A percentile compares a stretch with the other conserved stretches of the same genome.
Conservation (phyloP, 2,113 vertebrate species). For the Psittacula cyanocephala region DNA sequence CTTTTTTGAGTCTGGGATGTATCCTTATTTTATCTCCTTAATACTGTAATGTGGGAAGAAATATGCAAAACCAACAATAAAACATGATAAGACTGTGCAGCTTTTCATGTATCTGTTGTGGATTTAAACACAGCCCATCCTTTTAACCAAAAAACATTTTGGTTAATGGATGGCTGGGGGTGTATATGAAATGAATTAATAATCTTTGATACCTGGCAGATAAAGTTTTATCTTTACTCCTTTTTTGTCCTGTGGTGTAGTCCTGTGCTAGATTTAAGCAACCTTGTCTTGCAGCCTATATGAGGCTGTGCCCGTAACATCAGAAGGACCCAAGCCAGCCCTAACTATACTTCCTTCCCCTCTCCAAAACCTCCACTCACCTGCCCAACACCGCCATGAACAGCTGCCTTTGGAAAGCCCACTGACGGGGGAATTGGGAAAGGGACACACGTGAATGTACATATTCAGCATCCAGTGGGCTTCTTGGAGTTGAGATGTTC, state of each 20-base stretch:
- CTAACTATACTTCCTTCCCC: not conserved
- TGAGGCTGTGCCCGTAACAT: rapidly evolving
- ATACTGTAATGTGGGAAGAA: not conserved
- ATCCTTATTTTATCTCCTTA: not conserved
- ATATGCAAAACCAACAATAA: not conserved
- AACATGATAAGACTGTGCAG: not conserved
- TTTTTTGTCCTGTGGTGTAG: not conserved
- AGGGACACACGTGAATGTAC: not conserved
- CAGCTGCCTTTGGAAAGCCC: not conserved
- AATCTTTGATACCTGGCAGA: not conserved
- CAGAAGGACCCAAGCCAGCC: not conserved
- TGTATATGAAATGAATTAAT: not conserved
- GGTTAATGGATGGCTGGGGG: not conserved
- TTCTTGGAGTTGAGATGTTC: not conserved
- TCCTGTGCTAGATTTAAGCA: not conserved
- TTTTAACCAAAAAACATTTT: not conserved
- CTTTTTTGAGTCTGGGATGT: not conserved
- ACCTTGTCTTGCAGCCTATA: not conserved
- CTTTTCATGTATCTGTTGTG: not conserved
- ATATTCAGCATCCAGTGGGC: not conserved
- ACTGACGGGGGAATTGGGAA: not conserved
- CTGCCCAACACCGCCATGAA: not conserved
- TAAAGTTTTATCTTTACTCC: not conserved
- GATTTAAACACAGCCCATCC: not conserved
- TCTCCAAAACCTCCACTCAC: not conserved